Percentiles rank a stretch among this genome's conserved stretches.
Evolutionary conservation across 2,113 vertebrate genomes (phyloP).

Genomic region (Peromyscus leucopus): DNA sequence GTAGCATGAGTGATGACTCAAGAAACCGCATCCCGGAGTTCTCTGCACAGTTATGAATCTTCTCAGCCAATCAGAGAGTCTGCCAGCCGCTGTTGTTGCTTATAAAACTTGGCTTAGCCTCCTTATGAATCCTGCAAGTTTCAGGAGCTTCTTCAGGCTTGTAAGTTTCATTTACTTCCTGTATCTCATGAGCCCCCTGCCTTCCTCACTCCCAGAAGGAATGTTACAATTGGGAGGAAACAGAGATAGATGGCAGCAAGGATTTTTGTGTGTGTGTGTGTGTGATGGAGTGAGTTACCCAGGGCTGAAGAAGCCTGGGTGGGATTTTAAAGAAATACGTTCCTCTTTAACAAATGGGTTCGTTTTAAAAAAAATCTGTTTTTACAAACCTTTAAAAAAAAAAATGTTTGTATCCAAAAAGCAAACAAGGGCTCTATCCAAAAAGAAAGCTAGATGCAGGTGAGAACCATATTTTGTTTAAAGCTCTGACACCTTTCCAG

Average conservation of each 20-base stretch:
- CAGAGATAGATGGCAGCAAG: not conserved
- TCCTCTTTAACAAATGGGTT: not conserved
- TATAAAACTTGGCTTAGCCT: not conserved
- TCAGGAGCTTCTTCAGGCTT: not conserved
- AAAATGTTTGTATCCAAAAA: constrained; percentile 18
- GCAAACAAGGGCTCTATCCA: constrained; percentile 1
- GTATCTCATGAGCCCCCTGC: not conserved
- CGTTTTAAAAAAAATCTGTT: not conserved
- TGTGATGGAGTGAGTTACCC: not conserved
- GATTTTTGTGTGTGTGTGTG: not conserved
- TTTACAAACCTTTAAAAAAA: not conserved
- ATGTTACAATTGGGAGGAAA: not conserved
- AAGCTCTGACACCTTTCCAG: not conserved
- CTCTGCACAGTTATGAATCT: not conserved
- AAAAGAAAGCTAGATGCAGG: not conserved
- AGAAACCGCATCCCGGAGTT: not conserved
- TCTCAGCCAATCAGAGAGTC: not conserved
- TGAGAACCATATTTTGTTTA: not conserved
- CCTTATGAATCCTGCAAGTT: not conserved
- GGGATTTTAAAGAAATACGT: not conserved
- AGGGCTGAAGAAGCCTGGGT: not conserved
- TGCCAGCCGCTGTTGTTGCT: not conserved
- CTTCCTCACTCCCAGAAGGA: not conserved
- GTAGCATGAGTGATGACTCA: not conserved
- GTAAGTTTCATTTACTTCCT: not conserved